These are phyloP conservation scores for Poecile atricapillus DNA, from an alignment of 2,113 vertebrate species.

Conservation along the genomic window DNA sequence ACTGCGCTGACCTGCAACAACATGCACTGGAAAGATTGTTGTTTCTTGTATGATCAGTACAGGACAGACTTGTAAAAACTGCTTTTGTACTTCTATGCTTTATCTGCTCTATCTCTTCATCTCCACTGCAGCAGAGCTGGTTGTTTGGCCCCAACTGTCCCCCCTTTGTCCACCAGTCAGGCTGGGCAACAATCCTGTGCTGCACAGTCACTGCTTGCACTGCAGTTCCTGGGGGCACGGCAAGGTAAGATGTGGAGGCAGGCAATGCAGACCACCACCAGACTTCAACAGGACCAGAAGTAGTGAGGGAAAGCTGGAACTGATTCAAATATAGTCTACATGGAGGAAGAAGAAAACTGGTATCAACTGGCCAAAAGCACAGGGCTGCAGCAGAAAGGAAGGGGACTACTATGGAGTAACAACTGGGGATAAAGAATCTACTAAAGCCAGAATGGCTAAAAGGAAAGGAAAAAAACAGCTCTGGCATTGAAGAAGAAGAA, in stretches of 20 bases:
- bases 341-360: not conserved
- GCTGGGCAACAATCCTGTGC: not conserved
- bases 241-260: not conserved
- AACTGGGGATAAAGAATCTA: not conserved
- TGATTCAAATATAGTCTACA: not conserved
- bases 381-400: not conserved
- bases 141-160: accelerated
- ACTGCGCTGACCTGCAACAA: not conserved
- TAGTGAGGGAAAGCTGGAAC: not conserved
- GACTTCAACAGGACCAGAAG: not conserved
- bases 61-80: not conserved
- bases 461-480: not conserved
- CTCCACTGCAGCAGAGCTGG: not conserved
- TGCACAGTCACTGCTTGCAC: accelerated
- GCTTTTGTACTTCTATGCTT: not conserved
- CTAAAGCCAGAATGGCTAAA: not conserved
- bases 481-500: not conserved
- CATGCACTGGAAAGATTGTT: not conserved
- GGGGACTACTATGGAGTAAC: not conserved
- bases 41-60: accelerated
- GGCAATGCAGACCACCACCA: not conserved
- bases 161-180: not conserved
- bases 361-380: not conserved
- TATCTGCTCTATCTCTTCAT: not conserved
- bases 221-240: not conserved